Conservation (phyloP, 2,113 vertebrate species). For the Noctilio leporinus region DNA sequence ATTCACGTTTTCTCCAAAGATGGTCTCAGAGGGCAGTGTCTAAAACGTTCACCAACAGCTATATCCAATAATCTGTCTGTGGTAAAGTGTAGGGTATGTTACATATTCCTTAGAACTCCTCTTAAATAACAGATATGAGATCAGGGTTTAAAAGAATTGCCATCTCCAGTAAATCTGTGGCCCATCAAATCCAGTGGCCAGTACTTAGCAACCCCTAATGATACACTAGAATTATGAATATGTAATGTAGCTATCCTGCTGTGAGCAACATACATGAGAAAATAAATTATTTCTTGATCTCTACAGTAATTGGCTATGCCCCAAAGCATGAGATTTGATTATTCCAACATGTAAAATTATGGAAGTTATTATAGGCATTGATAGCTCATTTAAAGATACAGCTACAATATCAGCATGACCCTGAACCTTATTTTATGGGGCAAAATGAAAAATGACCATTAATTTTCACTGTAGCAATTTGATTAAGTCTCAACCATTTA, state of each 20-base stretch:
- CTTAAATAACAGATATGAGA: background rate
- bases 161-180: background rate
- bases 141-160: background rate
- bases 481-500: background rate
- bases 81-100: background rate
- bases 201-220: background rate
- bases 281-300: background rate
- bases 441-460: constrained; percentile 1
- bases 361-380: background rate
- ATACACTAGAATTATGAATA: background rate
- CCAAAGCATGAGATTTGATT: constrained; percentile 25
- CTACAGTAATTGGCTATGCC: background rate
- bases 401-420: background rate
- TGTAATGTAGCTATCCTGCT: background rate
- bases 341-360: constrained; percentile 26
- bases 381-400: background rate
- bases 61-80: background rate
- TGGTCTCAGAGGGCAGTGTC: background rate
- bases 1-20: background rate
- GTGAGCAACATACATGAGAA: background rate
- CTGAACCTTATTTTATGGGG: background rate
- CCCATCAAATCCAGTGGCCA: background rate
- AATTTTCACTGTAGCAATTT: background rate
- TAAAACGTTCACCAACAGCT: background rate
- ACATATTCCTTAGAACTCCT: background rate